Base-by-base conservation (phyloP, 2,113 vertebrate genomes). In the Hyaena hyaena region DNA sequence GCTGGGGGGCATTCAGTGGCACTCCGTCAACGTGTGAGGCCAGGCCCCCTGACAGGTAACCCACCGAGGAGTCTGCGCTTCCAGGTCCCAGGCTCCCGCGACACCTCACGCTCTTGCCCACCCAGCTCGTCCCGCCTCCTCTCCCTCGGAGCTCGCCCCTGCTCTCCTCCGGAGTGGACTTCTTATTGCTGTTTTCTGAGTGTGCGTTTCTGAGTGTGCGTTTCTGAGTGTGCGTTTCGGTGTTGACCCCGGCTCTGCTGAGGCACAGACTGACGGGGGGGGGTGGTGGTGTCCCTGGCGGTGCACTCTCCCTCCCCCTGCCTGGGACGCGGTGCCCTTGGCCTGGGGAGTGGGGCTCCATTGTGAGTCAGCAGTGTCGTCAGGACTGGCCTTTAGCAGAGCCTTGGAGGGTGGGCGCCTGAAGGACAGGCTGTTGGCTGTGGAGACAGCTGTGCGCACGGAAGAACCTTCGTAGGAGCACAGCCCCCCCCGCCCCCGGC, bases 141-240 rank as follows among this genome's bases (percentile, higher is more conserved):
- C 39, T 39, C 39, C 39, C 39, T 2, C 39, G 39, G 39, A 39
- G 39, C 39, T 39, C 39, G 39, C 39, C 23, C 23, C 28, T 0
- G 23, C 31, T 55, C 73, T 1, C 0, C 9, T 26, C 24, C 39
- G 39, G 39, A 39, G 39, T 3, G 39, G 39, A 39, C 39, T 39
- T 39, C 39, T 39, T 39, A 39, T 39, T 39, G 39, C 39, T 26
- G 5, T 48, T n/a, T 31, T 50, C 35, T 24, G 4, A 0, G 48
- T 14, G 3, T 0, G 8, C 10, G 2, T 39, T 31, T 50, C 35
- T 24, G 4, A 0, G 48, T 14, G 3, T 0, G 8, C 10, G 2
- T 39, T 39, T 0, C 7, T 24, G 4, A 0, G 48, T 14, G 3
- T 0, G 8, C 10, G 2, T 39, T 39, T 0, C 7, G 2, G 26